phyloP scores from a whole-genome alignment of 2,888 invertebrate genomes.

The Melanotus villosus region DNA sequence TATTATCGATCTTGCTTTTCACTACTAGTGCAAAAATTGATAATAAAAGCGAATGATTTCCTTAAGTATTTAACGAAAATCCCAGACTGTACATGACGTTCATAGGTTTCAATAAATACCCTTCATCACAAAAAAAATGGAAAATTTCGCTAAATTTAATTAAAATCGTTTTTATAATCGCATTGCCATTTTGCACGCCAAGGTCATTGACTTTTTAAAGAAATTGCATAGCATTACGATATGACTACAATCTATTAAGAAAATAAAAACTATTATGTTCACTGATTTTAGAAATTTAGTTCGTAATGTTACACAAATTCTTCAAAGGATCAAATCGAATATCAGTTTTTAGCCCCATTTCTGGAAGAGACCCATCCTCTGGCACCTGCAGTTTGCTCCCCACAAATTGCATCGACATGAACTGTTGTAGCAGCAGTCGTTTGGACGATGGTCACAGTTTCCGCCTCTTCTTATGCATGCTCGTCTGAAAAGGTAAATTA shows the following conservation, averaged over 20 bases:
- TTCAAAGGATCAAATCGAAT: not conserved
- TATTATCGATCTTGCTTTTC: slow-evolving; percentile 47
- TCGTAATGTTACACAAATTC: slow-evolving; percentile 2
- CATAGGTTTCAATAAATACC: not conserved
- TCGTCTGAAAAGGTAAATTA: slow-evolving; percentile 89
- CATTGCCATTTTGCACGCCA: slow-evolving; percentile 37
- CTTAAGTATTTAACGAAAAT: not conserved
- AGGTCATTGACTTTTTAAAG: slow-evolving; percentile 30
- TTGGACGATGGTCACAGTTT: slow-evolving; percentile 87
- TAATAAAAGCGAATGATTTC: slow-evolving; percentile 9
- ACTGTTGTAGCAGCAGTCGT: slow-evolving; percentile 89
- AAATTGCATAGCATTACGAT: slow-evolving; percentile 8
- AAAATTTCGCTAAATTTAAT: slow-evolving; percentile 12
- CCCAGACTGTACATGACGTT: slow-evolving; percentile 33
- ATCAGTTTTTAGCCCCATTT: slow-evolving; percentile 80
- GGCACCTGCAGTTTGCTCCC: slow-evolving; percentile 91
- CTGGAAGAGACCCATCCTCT: slow-evolving; percentile 90
- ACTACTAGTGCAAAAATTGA: slow-evolving; percentile 12
- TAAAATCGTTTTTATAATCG: slow-evolving; percentile 23
- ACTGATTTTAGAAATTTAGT: not conserved
- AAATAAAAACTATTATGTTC: slow-evolving; percentile 10
- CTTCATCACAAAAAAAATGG: not conserved
- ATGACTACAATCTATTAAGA: not conserved
- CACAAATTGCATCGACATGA: slow-evolving; percentile 91
- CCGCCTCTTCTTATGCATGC: slow-evolving; percentile 86